Base-by-base conservation (phyloP, 2,113 vertebrate genomes). In the Atherinomorus stipes region DNA sequence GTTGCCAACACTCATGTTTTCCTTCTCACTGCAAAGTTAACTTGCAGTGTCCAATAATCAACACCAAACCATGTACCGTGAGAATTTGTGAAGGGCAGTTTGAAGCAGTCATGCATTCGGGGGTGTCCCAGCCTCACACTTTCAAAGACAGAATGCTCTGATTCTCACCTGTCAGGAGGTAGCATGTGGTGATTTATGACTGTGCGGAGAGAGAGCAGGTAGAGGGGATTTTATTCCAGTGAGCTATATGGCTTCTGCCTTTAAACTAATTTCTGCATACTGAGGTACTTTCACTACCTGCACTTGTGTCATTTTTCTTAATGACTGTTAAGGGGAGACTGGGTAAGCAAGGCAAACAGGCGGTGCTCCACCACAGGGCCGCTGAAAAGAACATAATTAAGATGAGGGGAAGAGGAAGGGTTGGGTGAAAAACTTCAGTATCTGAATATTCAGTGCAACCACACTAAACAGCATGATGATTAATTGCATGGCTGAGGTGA, bases 381-480 rank as follows among this genome's bases (percentile, higher is more conserved):
- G 15, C 65, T 52, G 44, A 77, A 56, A 49, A 54, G 84, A 80
- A 84, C 64, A 68, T 88, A 87, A 92, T 91, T 81, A 90, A 83
- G 68, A 85, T 15, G 81, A 74, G 74, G 69, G 31, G 65, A 66
- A 59, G 85, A 71, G 81, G 85, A 77, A 72, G 77, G 89, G 83
- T 84, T 74, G 78, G 81, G 40, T 26, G 60, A 74, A 77, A 78
- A 81, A 80, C 86, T 88, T 88, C 71, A 26, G 80, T 77, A 84
- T 84, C 83, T 90, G 88, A 90, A 92, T 92, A 90, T 93, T 91
- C 81, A 93, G 89, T 11, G 83, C 76, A 78, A 86, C 91, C 87
- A 83, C 81, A 74, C 80, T 69, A 80, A 89, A 91, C 74, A 81
- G 87, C 70, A 47, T 28, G 6, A 64, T 88, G 87, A 90, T 91